Base-by-base conservation (phyloP, 2,113 vertebrate species). In the Muntiacus muntjak region DNA sequence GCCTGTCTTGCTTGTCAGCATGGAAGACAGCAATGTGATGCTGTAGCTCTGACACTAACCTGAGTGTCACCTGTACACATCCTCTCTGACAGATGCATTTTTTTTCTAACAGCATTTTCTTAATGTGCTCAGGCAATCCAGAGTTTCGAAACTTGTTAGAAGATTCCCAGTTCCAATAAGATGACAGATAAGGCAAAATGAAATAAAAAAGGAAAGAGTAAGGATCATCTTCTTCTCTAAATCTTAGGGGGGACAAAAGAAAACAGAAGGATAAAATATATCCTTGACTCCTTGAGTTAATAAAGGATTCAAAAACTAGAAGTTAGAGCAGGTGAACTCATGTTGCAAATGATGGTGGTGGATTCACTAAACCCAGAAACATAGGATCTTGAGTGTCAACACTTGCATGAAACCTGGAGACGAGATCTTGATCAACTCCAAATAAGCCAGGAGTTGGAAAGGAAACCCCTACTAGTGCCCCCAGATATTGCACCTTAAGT, bases 281-380 rank as follows among this genome's bases (percentile, higher is more conserved):
- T 40, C 6, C 47, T 81, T 81, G 21, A 95, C 25, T 45, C 4
- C 54, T 74, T 88, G 10, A 91, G 86, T 86, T 25, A 82, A 33
- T 40, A 55, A 55, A 85, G 28, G 23, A 25, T 11, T 52, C 64
- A 14, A 91, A 94, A 71, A 81, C 2, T 1, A 58, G 10, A 84
- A 3, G 7, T 33, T 28, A 13, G 60, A 58, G 1, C 8, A 1
- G 3, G 26, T 58, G 33, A 54, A 85, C 16, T 54, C 11, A 6
- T 0, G 19, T 8, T 15, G 2, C 21, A 30, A 8, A 4, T n/a
- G 19, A 76, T 0, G 1, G 8, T 5, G 16, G 6, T 74, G 28
- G 19, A 5, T 26, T 89, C 43, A 19, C 54, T 28, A 33, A 79
- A 25, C 28, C 47, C 81, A 43, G 40, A 81, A 74, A 50, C 17